phyloP scores from a whole-genome alignment of 2,888 invertebrate species.

The Arctia plantaginis region DNA sequence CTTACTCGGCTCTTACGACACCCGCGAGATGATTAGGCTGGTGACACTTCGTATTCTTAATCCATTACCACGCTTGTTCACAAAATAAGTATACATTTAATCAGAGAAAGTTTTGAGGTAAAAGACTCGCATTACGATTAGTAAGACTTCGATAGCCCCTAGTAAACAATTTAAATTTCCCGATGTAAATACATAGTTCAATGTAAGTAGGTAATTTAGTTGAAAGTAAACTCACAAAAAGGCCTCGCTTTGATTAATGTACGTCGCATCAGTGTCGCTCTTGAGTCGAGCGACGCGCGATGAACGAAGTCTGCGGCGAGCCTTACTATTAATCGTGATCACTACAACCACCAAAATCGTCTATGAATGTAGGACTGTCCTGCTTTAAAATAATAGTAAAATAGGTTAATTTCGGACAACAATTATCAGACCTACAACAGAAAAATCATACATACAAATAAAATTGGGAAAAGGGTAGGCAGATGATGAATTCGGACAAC shows the following conservation, averaged over 20 bases:
- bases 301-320: conserved; percentile 47
- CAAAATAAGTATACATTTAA: too few relatives aligned
- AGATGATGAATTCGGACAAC: too few relatives aligned
- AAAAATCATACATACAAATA: too few relatives aligned
- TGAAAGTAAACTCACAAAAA: conserved; percentile 34
- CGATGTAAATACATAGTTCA: conserved; percentile 17
- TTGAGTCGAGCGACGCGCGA: conserved; percentile 14
- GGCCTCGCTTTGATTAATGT: conserved; percentile 50
- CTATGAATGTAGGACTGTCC: conserved; percentile 21
- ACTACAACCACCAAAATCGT: conserved; percentile 24
- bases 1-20: too few relatives aligned
- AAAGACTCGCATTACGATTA: too few relatives aligned
- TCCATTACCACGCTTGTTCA: too few relatives aligned
- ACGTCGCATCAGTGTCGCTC: conserved; percentile 34
- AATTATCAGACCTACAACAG: too few relatives aligned
- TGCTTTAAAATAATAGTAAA: background rate
- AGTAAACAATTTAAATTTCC: conserved; percentile 10
- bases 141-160: background rate
- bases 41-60: too few relatives aligned
- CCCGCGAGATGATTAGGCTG: too few relatives aligned
- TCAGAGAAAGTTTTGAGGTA: too few relatives aligned
- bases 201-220: conserved; percentile 16
- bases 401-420: too few relatives aligned
- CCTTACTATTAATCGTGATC: conserved; percentile 65
- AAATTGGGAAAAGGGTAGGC: too few relatives aligned